These are phyloP conservation scores for Sigmodon hispidus DNA, from an alignment of 2,113 vertebrate species.

Conservation along the genomic window DNA sequence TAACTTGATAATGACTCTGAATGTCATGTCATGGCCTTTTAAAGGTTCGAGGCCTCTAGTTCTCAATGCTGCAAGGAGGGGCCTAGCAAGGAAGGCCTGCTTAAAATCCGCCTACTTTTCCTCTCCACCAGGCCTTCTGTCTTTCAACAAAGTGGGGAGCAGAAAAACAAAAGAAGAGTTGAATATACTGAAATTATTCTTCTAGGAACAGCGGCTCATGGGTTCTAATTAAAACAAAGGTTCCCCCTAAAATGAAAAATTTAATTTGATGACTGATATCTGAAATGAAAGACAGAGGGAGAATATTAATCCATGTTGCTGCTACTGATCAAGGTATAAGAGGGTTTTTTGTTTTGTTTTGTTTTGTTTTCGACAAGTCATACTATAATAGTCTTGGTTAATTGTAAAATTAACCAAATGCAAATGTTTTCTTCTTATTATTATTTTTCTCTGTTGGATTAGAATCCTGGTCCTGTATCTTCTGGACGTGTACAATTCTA, in stretches of 20 bases:
- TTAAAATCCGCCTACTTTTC: background rate
- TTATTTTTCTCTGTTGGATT: background rate
- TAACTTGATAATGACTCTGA: background rate
- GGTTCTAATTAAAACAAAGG: background rate
- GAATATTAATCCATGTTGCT: background rate
- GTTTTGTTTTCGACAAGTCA: background rate
- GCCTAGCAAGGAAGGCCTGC: background rate
- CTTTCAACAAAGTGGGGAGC: background rate
- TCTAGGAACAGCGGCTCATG: background rate
- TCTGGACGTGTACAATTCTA: no score
- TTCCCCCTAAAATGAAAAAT: background rate
- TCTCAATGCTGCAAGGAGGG: background rate
- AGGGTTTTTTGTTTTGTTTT: no score
- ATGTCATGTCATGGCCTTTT: background rate
- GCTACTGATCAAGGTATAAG: background rate
- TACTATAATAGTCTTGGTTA: background rate
- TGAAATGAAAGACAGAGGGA: background rate
- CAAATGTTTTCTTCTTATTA: background rate
- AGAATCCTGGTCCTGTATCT: background rate
- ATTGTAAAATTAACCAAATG: constrained; percentile 45
- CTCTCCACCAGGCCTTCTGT: background rate
- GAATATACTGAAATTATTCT: background rate
- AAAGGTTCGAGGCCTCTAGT: background rate
- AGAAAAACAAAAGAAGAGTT: background rate
- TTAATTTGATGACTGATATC: constrained; percentile 10